Evolutionary conservation across 2,113 vertebrate genomes (phyloP).

Genomic region (Mixornis gularis): DNA sequence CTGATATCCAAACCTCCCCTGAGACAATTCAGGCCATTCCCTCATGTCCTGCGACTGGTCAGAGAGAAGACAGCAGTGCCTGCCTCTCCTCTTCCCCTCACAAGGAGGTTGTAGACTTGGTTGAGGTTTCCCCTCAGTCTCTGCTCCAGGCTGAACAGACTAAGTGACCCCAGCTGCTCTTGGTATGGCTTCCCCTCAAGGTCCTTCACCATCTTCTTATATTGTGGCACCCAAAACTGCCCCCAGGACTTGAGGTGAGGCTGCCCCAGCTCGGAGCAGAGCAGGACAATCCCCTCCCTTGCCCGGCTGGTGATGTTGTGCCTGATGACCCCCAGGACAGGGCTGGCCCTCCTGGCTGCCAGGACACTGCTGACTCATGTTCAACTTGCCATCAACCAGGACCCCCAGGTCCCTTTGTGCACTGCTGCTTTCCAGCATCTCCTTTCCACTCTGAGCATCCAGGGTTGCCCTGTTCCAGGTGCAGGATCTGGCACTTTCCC

Average conservation of each 20-base stretch:
- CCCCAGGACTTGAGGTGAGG: rapidly evolving
- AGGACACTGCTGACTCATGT: neutral
- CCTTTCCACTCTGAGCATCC: too few species aligned
- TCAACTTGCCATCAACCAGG: rapidly evolving
- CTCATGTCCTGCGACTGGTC: neutral
- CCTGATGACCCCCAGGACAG: neutral
- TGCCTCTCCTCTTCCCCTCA: neutral
- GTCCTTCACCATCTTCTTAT: neutral
- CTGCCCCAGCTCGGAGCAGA: rapidly evolving
- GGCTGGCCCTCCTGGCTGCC: neutral
- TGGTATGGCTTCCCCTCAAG: neutral
- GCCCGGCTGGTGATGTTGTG: rapidly evolving
- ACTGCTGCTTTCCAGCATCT: neutral
- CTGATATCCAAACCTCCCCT: neutral
- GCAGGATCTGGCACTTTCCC: neutral
- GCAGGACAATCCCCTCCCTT: too few species aligned
- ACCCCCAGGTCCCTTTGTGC: neutral
- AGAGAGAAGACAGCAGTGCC: neutral
- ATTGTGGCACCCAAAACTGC: rapidly evolving
- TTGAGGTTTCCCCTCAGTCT: neutral
- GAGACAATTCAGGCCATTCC: neutral
- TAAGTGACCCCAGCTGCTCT: neutral
- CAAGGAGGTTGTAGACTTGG: neutral
- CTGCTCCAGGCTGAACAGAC: neutral
- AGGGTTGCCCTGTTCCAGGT: neutral